Evolutionary conservation across 2,797 vertebrate species (phyloP).

Genomic region (Tinamus major): DNA sequence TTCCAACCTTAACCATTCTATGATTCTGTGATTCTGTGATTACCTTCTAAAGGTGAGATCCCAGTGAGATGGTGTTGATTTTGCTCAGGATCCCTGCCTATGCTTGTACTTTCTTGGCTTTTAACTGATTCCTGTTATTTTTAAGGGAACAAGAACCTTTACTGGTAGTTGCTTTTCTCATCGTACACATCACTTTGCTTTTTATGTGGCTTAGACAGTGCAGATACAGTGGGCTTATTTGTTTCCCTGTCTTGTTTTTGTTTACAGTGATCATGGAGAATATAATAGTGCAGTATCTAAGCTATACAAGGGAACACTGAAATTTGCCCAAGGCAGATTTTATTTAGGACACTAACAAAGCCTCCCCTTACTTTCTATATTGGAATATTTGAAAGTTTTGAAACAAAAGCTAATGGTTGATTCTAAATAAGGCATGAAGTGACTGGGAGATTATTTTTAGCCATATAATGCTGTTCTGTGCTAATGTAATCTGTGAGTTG

Average conservation of each 20-base stretch:
- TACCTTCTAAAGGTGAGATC: background rate
- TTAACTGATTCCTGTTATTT: background rate
- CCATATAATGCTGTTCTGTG: background rate
- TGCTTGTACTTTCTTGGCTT: background rate
- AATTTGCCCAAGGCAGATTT: background rate
- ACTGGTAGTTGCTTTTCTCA: background rate
- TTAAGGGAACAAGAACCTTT: background rate
- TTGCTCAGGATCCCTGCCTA: background rate
- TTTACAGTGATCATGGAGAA: background rate
- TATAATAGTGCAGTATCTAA: background rate
- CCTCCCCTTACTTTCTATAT: background rate
- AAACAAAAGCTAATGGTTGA: background rate
- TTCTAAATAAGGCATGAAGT: constrained; percentile 7
- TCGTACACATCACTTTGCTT: background rate
- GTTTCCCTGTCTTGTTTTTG: constrained; percentile 13
- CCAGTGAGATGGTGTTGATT: background rate
- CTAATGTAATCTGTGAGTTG: background rate
- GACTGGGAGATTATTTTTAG: constrained; percentile 3
- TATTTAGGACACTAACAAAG: constrained; percentile 16
- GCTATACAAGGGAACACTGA: background rate
- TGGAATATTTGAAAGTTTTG: background rate
- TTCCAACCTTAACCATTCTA: too few relatives aligned
- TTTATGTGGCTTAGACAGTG: background rate
- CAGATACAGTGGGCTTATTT: background rate
- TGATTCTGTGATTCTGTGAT: too few relatives aligned